Percentiles rank a stretch among this genome's conserved stretches.
Evolutionary conservation across 2,797 vertebrate genomes (phyloP).

Genomic region (Pogonophryne albipinna): DNA sequence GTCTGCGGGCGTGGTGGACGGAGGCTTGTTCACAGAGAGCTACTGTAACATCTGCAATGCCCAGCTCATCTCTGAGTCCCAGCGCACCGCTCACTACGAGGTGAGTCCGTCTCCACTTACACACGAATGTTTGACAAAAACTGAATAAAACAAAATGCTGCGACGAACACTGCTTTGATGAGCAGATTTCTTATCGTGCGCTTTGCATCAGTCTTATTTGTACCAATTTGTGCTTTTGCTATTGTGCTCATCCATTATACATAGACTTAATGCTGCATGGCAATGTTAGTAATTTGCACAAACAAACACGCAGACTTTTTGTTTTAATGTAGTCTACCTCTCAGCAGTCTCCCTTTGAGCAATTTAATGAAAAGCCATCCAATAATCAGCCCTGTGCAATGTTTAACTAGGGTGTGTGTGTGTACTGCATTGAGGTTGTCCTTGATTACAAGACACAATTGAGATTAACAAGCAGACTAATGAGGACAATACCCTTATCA

Average conservation of each 20-base stretch:
- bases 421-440: constrained; percentile 50
- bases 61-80: constrained; percentile 88
- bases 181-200: constrained; percentile 41
- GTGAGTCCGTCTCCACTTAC: constrained; percentile 66
- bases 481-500: constrained; percentile 69
- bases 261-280: constrained; percentile 68
- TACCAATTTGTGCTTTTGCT: constrained; percentile 68
- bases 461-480: constrained; percentile 74
- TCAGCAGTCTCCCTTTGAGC: constrained; percentile 57
- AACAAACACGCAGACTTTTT: constrained; percentile 53
- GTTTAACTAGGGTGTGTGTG: constrained; percentile 48
- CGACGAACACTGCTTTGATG: constrained; percentile 23
- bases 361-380: constrained; percentile 73
- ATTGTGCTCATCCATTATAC: constrained; percentile 77
- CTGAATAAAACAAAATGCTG: constrained; percentile 1
- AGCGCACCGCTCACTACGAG: constrained; percentile 88
- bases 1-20: constrained; percentile 81
- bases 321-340: constrained; percentile 67
- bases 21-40: constrained; percentile 86
- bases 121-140: constrained; percentile 9
- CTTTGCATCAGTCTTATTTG: constrained; percentile 70
- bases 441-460: constrained; percentile 73
- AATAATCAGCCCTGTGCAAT: constrained; percentile 66
- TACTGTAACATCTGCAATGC: constrained; percentile 89
- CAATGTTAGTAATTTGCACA: constrained; percentile 57